Base-by-base conservation (phyloP, 53 echinoderm and acorn worm genomes). In the Temnopleurus reevesii region DNA sequence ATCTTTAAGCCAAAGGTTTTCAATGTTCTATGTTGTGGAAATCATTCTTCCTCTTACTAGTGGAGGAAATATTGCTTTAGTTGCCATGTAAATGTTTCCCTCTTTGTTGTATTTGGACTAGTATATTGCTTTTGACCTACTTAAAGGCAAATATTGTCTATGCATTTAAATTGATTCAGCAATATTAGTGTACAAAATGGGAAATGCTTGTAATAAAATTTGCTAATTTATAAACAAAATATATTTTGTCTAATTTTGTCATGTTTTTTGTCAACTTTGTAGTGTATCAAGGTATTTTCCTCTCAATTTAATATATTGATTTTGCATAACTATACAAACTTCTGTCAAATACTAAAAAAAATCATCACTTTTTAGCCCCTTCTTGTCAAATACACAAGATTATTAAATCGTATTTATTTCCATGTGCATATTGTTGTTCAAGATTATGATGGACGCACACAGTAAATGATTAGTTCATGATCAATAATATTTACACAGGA, bases 121-220 rank as follows among this genome's bases (percentile, higher is more conserved):
- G 85, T 21, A 60, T 85, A 60, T 60, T 87, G 71, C 71, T 87
- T 86, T 66, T 87, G n/a, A 64, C 27, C 31, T 66, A 34, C 36
- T 87, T 46, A 12, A 19, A 66, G 88, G 88, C 88, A 87, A 34
- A 87, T 53, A 45, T 54, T 85, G 85, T 66, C 88, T 87, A 87
- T 87, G 88, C 88, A 87, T 66, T 21, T 86, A 60, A 87, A 66
- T 43, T 71, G 71, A 71, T 71, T 66, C 71, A 87, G 88, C 88
- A 87, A 87, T 87, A 87, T 87, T 87, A 87, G 88, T 87, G 88
- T 87, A 87, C 64, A 64, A 87, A 87, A 87, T 66, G 71, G 65
- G 88, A 87, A 87, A 87, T 71, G 88, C 88, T 87, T 87, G 88
- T 87, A 87, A 87, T 87, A 87, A 87, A 85, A 65, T 87, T 66